Evolutionary conservation across 2,888 invertebrate genomes (phyloP), one percentile per base, ranked within the genome.

Genomic region (Agrochola lychnidis): DNA sequence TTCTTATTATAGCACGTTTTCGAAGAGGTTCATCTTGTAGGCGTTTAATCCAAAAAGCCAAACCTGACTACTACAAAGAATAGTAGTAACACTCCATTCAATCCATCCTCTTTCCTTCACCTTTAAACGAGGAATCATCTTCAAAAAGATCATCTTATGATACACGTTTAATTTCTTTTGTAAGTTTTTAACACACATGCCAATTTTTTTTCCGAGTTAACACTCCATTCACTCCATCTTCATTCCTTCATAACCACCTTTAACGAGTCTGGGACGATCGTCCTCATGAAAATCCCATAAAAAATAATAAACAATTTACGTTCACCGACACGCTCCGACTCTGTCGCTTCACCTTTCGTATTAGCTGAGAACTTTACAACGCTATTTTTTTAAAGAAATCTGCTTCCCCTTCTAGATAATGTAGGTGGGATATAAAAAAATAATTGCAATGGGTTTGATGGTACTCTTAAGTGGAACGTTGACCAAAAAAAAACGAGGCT

Each of bases 241-340:
- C 76, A 40, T 70, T 74, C 57, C 22, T 25, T 25, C 67, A 68
- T 59, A 77, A 70, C 62, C 72, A 80, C 73, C 76, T 83, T 89
- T 94, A 94, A 94, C 93, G 93, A 92, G 91, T 84, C 88, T 85
- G 87, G 89, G 89, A 84, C 64, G 90, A 90, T 92, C 92, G 89
- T 91, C 92, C 91, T 92, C 92, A 92, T 94, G 94, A 94, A 95
- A 95, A 94, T 91, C 91, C 91, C 95, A 94, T 96, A 96, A 96
- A 96, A 96, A 95, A 96, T 96, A 96, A 96, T 96, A 95, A 94
- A 95, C 96, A 96, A 96, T 96, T 96, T 96, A 95, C 92, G 94
- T 96, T 96, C 96, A 75, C 84, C 89, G 95, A 95, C 96, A 96
- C 96, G 96, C 94, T 92, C 94, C 89, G 90, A 78, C 88, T 91